A percentile compares a stretch with the other conserved stretches of the same genome.
These are phyloP conservation scores for Mycalesis mineus DNA, from an alignment of 2,888 invertebrate genomes.

Conservation along the genomic window DNA sequence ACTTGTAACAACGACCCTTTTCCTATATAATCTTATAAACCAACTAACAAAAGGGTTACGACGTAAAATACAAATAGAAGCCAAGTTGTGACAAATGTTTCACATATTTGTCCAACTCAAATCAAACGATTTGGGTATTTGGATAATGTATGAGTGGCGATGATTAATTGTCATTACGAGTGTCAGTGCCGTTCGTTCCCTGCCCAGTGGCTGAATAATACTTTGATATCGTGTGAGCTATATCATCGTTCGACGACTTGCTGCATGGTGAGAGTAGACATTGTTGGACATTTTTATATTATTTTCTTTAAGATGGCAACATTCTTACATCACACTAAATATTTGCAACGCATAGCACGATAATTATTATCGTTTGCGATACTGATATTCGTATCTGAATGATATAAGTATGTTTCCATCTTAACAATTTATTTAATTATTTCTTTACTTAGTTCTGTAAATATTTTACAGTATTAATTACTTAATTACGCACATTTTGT, in stretches of 20 bases:
- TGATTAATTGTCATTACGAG: slow-evolving; percentile 8
- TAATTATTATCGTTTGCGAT: too few species aligned
- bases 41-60: too few species aligned
- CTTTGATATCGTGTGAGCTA: slow-evolving; percentile 81
- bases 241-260: slow-evolving; percentile 42
- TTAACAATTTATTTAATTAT: too few species aligned
- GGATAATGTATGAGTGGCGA: background rate
- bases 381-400: too few species aligned
- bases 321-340: background rate
- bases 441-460: too few species aligned
- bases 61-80: background rate
- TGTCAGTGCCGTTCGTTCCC: slow-evolving; percentile 45
- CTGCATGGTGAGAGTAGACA: slow-evolving; percentile 65
- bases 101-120: background rate
- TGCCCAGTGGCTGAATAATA: slow-evolving; percentile 96
- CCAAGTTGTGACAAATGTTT: background rate
- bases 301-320: background rate
- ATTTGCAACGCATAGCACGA: too few species aligned
- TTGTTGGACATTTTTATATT: slow-evolving; percentile 17
- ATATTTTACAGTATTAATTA: too few species aligned
- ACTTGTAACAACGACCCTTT: too few species aligned
- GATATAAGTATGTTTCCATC: too few species aligned
- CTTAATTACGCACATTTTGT: too few species aligned
- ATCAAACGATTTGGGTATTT: background rate
- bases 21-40: too few species aligned